Base-by-base conservation (phyloP, 2,113 vertebrate species). In the Procavia capensis region DNA sequence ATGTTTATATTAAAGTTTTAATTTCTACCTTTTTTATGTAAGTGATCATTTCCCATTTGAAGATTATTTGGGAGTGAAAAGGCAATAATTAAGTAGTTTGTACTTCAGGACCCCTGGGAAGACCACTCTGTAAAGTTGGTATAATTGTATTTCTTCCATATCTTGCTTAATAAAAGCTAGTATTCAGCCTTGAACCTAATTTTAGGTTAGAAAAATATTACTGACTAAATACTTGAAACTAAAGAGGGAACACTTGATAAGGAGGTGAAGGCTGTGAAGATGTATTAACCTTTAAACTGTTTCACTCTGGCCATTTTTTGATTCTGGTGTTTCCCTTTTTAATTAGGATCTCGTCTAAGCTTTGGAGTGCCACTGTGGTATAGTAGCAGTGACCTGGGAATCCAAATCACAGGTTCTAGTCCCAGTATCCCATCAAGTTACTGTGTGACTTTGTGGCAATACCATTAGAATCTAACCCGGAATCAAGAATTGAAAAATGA, bases 1-100 rank as follows among this genome's bases (percentile, higher is more conserved):
- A 95, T 47, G 80, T 90, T 94, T 93, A 92, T 93, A 95, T 96
- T 98, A 96, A 98, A 97, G 80, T 92, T 96, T 93, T 93, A 90
- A 96, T 96, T 97, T 96, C 68, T 97, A 76, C 13, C 6, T 86
- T 63, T 88, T 85, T 94, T 89, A 74, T 94, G 70, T 75, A 95
- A 93, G 78, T 96, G 24, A 68, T 96, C 24, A 79, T 96, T 98
- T 96, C 59, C 39, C 25, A 82, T 54, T 47, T 29, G 85, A 70
- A 75, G 68, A 92, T 86, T 7, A 88, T 95, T 93, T 70, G 27
- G 11, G 54, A 54, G 19, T 13, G 11, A 31, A 29, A 90, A 57
- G 22, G 47, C 78, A 95, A 59, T 74, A 95, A 85, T 68, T 63
- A 68, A 88, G 76, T 8, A 78, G 4, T 93, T 94, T 89, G 3